Percentiles rank a stretch among this genome's conserved stretches.
phyloP scores from a whole-genome alignment of 2,888 invertebrate genomes.

The Hemicrepidius hirtus region DNA sequence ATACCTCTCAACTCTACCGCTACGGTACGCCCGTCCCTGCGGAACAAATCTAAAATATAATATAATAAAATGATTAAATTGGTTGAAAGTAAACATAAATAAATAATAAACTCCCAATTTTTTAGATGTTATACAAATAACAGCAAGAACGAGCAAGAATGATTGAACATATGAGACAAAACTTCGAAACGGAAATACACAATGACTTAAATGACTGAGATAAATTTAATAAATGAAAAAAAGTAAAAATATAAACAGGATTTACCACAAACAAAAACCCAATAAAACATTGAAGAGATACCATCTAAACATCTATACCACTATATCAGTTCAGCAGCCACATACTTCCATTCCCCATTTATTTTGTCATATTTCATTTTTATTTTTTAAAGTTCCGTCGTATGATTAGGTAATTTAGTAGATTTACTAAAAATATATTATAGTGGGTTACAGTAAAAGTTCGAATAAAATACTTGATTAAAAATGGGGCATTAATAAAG shows the following conservation, averaged over 20 bases:
- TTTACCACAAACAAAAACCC: conserved; percentile 20
- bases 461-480: too few relatives aligned
- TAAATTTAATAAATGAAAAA: conserved; percentile 1
- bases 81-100: too few relatives aligned
- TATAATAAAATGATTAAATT: too few relatives aligned
- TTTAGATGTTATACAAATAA: too few relatives aligned
- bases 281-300: conserved; percentile 30
- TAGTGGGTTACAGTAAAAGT: background rate
- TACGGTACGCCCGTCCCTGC: too few relatives aligned
- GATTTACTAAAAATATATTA: conserved; percentile 1
- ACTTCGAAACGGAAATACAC: too few relatives aligned
- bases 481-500: too few relatives aligned
- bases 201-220: background rate
- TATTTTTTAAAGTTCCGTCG: background rate
- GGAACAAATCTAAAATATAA: too few relatives aligned
- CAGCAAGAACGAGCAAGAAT: too few relatives aligned
- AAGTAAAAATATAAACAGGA: background rate
- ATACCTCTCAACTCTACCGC: too few relatives aligned
- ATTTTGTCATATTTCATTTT: conserved; percentile 19
- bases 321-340: conserved; percentile 12
- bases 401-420: conserved; percentile 25
- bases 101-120: too few relatives aligned
- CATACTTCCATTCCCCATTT: conserved; percentile 13
- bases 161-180: too few relatives aligned
- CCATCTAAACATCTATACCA: conserved; percentile 35